Conservation (phyloP, 2,797 vertebrate genomes). For the Sorex maritimensis region DNA sequence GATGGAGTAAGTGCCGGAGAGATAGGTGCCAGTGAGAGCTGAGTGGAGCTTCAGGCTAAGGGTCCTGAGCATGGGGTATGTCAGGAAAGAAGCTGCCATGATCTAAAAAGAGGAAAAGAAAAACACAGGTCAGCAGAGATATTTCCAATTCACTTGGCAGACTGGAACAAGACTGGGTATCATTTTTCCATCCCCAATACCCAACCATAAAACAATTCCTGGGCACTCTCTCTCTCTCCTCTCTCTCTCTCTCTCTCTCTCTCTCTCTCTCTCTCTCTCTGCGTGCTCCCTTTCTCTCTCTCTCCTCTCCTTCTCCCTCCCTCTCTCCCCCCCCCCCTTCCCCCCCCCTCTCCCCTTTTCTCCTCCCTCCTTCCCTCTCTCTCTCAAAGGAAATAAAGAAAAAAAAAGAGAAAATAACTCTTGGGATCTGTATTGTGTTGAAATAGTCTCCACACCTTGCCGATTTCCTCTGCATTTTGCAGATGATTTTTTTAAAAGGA, state of each 20-base stretch:
- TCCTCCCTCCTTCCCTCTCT: no score
- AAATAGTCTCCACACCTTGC: not conserved
- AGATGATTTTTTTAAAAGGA: not conserved
- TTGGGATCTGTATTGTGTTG: not conserved
- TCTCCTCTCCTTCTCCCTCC: no score
- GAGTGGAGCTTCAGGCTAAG: conserved; percentile 91
- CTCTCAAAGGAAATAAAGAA: no score
- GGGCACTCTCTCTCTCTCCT: not conserved
- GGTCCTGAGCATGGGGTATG: conserved; percentile 90
- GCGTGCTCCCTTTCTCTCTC: no score
- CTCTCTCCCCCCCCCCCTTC: no score
- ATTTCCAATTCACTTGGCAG: not conserved
- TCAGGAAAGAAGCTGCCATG: conserved; percentile 89
- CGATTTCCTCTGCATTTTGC: conserved; percentile 58
- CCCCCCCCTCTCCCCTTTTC: no score
- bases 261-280: not conserved
- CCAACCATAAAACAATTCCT: not conserved
- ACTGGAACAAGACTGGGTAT: not conserved
- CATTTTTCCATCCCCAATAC: not conserved
- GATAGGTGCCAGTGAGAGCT: conserved; percentile 90
- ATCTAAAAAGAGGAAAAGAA: conserved; percentile 79
- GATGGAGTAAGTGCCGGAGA: conserved; percentile 93
- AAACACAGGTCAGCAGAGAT: not conserved
- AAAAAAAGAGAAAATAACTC: no score
- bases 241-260: not conserved